Evolutionary conservation across 2,113 vertebrate genomes (phyloP).

Genomic region (Scopus umbretta): DNA sequence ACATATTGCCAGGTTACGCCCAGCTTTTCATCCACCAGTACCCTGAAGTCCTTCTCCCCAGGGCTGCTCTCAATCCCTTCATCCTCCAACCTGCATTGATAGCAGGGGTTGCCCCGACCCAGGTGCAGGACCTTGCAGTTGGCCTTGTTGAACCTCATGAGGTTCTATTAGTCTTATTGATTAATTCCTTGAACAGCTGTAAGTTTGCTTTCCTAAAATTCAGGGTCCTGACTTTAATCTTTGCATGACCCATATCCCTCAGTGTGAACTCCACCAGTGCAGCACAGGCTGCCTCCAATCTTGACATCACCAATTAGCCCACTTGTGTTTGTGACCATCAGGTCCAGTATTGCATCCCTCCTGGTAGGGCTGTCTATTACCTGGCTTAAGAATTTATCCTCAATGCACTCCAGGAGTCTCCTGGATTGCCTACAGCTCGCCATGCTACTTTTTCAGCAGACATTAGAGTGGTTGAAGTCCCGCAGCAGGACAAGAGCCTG

Average conservation of each 20-base stretch:
- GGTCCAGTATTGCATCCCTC: neutral
- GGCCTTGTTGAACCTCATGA: neutral
- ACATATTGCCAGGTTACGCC: too few species aligned
- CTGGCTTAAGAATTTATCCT: neutral
- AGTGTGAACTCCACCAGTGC: neutral
- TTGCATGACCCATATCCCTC: neutral
- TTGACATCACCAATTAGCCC: too few species aligned
- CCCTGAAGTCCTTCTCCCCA: neutral
- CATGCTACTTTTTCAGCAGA: too few species aligned
- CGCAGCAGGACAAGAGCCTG: too few species aligned
- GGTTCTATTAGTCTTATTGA: neutral
- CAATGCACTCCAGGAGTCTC: too few species aligned
- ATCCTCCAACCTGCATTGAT: neutral
- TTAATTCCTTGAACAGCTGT: neutral
- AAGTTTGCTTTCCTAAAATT: neutral
- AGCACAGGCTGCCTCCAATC: too few species aligned
- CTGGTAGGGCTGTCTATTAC: neutral
- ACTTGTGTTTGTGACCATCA: too few species aligned
- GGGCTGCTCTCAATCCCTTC: neutral
- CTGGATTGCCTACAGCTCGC: too few species aligned
- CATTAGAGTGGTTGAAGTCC: too few species aligned
- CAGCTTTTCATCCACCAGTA: neutral
- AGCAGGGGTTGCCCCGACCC: accelerated
- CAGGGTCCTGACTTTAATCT: neutral
- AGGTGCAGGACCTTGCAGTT: neutral